A percentile compares a stretch with the other conserved stretches of the same genome.
phyloP scores from a whole-genome alignment of 2,113 vertebrate genomes.

The Petroica traversi region DNA sequence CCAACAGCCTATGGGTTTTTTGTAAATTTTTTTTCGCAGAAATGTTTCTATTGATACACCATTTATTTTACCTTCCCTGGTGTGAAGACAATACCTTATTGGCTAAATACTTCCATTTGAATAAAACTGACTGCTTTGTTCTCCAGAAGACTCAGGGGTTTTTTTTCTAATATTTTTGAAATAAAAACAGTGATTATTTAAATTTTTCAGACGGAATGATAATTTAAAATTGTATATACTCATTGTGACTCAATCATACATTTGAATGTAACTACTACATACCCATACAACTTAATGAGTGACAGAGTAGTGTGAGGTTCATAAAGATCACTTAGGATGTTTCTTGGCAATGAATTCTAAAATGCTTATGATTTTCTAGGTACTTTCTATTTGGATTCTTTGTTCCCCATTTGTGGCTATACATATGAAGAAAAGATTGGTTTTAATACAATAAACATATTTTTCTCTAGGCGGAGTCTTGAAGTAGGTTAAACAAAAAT shows the following conservation, averaged over 20 bases:
- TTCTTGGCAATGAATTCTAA: background rate
- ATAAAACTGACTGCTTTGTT: accelerated
- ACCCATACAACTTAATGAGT: background rate
- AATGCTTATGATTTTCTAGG: background rate
- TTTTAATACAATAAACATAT: background rate
- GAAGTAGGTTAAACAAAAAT: background rate
- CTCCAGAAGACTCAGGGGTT: background rate
- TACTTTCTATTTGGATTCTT: background rate
- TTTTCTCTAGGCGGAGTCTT: background rate
- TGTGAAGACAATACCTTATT: background rate
- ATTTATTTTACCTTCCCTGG: background rate
- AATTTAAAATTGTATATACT: background rate
- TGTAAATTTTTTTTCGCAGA: background rate
- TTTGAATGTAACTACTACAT: background rate
- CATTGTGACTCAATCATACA: background rate
- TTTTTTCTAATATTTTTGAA: background rate
- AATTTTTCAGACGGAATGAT: background rate
- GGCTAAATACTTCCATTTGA: background rate
- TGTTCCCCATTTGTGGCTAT: background rate
- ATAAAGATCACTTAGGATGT: background rate
- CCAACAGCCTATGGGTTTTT: background rate
- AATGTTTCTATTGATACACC: background rate
- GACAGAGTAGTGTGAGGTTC: background rate
- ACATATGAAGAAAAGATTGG: background rate
- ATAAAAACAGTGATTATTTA: background rate